A percentile compares a stretch with the other conserved stretches of the same genome.
These are phyloP conservation scores for Oxyruncus cristatus DNA, from an alignment of 2,113 vertebrate genomes.

Conservation along the genomic window DNA sequence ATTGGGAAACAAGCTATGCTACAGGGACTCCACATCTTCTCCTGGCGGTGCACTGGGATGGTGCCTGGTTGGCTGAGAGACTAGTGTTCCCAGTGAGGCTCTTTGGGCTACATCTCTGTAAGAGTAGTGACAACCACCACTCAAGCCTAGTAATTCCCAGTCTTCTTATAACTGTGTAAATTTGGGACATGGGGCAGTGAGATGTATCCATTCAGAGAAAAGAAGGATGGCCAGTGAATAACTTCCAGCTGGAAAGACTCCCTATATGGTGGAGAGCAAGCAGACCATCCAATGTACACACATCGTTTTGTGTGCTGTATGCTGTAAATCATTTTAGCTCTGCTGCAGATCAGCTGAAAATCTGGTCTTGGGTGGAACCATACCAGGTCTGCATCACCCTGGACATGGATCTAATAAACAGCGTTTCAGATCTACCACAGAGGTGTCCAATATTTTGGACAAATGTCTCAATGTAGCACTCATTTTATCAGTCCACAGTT, in stretches of 20 bases:
- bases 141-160: neutral
- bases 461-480: neutral
- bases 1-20: neutral
- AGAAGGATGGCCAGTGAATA: neutral
- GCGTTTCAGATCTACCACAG: neutral
- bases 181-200: accelerated
- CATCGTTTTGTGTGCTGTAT: neutral
- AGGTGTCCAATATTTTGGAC: neutral
- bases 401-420: neutral
- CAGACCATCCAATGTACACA: neutral
- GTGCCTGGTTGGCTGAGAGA: neutral
- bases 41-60: neutral
- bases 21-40: neutral
- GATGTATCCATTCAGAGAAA: neutral
- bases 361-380: neutral
- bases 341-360: neutral
- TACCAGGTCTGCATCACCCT: neutral
- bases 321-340: neutral
- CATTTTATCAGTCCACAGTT: neutral
- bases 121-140: neutral
- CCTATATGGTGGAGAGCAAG: neutral
- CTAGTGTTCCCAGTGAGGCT: neutral
- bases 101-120: neutral
- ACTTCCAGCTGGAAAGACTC: neutral
- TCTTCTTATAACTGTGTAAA: neutral